These are phyloP conservation scores for Pseudorhiza aurosa DNA, from an alignment of 30 jellyfish, hydroid and myxozoan species.

Conservation along the genomic window DNA sequence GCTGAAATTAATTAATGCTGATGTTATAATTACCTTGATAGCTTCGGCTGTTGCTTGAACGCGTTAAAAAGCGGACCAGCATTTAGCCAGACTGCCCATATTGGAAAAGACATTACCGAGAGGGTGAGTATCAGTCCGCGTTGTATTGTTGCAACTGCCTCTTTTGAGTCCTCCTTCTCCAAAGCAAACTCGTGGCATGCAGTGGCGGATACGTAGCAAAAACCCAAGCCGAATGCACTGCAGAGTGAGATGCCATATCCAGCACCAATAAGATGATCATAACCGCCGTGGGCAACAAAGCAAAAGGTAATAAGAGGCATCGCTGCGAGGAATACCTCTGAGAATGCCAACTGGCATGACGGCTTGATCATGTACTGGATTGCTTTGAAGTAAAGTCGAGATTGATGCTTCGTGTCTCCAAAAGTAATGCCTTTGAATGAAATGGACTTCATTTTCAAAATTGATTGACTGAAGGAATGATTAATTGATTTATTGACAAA, in stretches of 20 bases:
- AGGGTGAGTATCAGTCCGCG: constrained; percentile 40
- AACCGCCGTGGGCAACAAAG: constrained; percentile 8
- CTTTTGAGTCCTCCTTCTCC: constrained; percentile 13
- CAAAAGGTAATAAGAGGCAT: constrained; percentile 51
- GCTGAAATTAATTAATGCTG: not conserved
- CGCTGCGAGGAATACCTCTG: constrained; percentile 50
- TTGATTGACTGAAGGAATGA: too few species aligned
- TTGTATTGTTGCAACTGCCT: constrained; percentile 18
- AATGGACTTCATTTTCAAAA: too few species aligned
- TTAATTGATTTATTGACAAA: too few species aligned
- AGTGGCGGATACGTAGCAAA: constrained; percentile 24
- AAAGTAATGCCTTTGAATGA: constrained; percentile 29
- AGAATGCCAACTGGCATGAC: constrained; percentile 44
- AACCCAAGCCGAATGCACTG: constrained; percentile 31
- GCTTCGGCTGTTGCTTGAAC: not conserved
- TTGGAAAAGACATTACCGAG: constrained; percentile 25
- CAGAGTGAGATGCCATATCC: constrained; percentile 49
- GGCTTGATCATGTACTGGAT: constrained; percentile 52
- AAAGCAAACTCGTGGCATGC: constrained; percentile 41
- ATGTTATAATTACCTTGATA: constrained; percentile 7
- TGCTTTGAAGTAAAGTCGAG: constrained; percentile 24
- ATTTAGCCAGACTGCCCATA: constrained; percentile 62
- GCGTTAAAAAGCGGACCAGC: constrained; percentile 39
- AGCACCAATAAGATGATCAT: constrained; percentile 8
- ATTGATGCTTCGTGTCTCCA: constrained; percentile 17